A percentile compares a stretch with the other conserved stretches of the same genome.
These are phyloP conservation scores for Mongoloraphidia duomilia DNA, from an alignment of 2,888 invertebrate genomes.

Conservation along the genomic window DNA sequence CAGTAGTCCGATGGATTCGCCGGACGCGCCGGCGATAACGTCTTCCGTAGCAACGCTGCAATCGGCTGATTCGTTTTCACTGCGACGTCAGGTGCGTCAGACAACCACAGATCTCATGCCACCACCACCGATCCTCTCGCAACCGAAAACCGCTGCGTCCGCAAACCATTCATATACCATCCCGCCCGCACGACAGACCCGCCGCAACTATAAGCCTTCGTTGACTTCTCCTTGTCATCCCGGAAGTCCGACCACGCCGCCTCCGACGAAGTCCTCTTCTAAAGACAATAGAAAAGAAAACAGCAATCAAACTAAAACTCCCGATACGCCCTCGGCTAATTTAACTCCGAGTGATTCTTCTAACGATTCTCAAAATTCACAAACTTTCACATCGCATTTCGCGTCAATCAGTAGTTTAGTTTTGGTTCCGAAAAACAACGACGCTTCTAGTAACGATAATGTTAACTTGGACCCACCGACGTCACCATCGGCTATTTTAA, in stretches of 20 bases:
- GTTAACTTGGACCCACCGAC: slow-evolving; percentile 25
- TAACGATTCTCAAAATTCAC: slow-evolving; percentile 20
- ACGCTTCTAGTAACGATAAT: not conserved
- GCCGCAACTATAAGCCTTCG: slow-evolving; percentile 8
- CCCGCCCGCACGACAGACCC: slow-evolving; percentile 9
- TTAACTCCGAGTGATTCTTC: slow-evolving; percentile 31
- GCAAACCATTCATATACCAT: not conserved
- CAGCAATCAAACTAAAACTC: slow-evolving; percentile 31
- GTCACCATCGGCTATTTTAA: slow-evolving; percentile 43
- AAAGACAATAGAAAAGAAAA: not conserved
- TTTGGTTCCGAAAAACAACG: slow-evolving; percentile 18
- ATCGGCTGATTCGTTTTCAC: slow-evolving; percentile 43
- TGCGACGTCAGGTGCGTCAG: slow-evolving; percentile 33
- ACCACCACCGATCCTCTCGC: slow-evolving; percentile 1
- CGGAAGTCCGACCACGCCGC: slow-evolving; percentile 24
- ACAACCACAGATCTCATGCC: slow-evolving; percentile 6
- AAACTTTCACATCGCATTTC: slow-evolving; percentile 26
- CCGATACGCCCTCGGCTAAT: slow-evolving; percentile 55
- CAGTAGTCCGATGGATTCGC: slow-evolving; percentile 72
- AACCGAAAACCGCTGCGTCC: slow-evolving; percentile 1
- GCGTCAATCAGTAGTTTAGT: slow-evolving; percentile 22
- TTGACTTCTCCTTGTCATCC: slow-evolving; percentile 19
- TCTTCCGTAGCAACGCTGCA: slow-evolving; percentile 51
- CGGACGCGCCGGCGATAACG: slow-evolving; percentile 49
- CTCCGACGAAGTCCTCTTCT: slow-evolving; percentile 25